A percentile compares a stretch with the other conserved stretches of the same genome.
phyloP scores from a whole-genome alignment of 2,888 invertebrate genomes.

The Neocrepidodera transversa region DNA sequence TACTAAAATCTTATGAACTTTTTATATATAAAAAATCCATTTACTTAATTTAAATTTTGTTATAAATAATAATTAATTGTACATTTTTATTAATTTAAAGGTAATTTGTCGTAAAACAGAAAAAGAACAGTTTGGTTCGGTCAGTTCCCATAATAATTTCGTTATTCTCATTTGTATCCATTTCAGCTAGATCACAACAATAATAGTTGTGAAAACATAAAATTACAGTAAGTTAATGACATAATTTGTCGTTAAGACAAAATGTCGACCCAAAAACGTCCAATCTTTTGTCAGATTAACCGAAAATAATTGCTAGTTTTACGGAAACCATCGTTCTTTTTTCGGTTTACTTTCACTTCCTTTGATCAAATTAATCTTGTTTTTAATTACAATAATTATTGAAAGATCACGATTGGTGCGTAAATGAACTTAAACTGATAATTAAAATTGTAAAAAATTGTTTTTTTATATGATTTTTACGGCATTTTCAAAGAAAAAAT shows the following conservation, averaged over 20 bases:
- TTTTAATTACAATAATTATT: slow-evolving; percentile 18
- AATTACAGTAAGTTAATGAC: slow-evolving; percentile 18
- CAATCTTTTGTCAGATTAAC: slow-evolving; percentile 20
- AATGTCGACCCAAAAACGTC: slow-evolving; percentile 17
- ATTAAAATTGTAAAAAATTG: neutral
- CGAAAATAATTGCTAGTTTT: slow-evolving; percentile 19
- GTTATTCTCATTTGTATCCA: slow-evolving; percentile 4
- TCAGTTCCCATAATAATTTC: neutral
- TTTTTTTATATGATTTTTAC: too few species aligned
- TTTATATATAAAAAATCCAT: too few species aligned
- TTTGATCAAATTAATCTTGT: slow-evolving; percentile 14
- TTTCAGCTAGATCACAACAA: slow-evolving; percentile 2
- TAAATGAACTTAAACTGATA: slow-evolving; percentile 1
- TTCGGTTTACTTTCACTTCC: slow-evolving; percentile 24
- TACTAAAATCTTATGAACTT: too few species aligned
- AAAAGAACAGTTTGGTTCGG: too few species aligned
- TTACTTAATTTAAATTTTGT: too few species aligned
- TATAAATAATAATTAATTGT: too few species aligned
- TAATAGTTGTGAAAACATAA: slow-evolving; percentile 11
- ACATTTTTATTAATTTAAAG: too few species aligned
- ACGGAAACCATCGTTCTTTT: slow-evolving; percentile 15
- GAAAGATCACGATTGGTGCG: neutral
- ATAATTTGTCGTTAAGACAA: slow-evolving; percentile 23
- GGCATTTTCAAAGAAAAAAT: too few species aligned
- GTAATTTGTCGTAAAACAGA: too few species aligned